Percentiles rank a stretch among this genome's conserved stretches.
phyloP scores from a whole-genome alignment of 2,113 vertebrate genomes.

The Triplophysa tibetana region DNA sequence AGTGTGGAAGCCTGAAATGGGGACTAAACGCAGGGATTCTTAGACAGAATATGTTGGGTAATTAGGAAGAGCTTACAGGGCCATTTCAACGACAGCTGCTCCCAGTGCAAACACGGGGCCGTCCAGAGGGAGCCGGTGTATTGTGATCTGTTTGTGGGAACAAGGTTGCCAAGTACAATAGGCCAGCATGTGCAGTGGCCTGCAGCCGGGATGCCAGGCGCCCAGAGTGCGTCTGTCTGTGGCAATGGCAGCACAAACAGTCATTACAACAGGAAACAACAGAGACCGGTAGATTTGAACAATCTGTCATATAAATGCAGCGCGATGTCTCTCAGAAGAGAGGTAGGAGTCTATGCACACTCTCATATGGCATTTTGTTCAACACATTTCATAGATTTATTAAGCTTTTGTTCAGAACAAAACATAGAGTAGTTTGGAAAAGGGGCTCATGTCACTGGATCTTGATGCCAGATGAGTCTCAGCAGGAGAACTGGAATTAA shows the following conservation, averaged over 20 bases:
- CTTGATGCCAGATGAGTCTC: conserved; percentile 41
- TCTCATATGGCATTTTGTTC: background rate
- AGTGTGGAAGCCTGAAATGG: conserved; percentile 40
- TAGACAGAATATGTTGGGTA: conserved; percentile 72
- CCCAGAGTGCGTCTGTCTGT: conserved; percentile 37
- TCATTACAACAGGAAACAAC: conserved; percentile 32
- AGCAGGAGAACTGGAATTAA: conserved; percentile 72
- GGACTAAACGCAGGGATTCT: conserved; percentile 59
- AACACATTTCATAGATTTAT: background rate
- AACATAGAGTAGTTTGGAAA: background rate
- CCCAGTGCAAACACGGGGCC: conserved; percentile 52
- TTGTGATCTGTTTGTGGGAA: conserved; percentile 54
- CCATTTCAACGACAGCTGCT: conserved; percentile 72
- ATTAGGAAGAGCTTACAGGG: conserved; percentile 73
- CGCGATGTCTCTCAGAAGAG: conserved; percentile 9
- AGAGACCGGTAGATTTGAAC: conserved; percentile 32
- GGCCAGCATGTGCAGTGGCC: conserved; percentile 44
- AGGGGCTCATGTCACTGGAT: conserved; percentile 7
- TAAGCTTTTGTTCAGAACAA: background rate
- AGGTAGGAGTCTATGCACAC: background rate
- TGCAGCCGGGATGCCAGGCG: conserved; percentile 32
- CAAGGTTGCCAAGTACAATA: conserved; percentile 55
- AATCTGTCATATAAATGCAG: conserved; percentile 20
- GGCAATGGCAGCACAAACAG: conserved; percentile 44
- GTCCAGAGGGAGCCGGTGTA: conserved; percentile 46